These are phyloP conservation scores for Endotricha flammealis DNA, from an alignment of 2,888 invertebrate genomes.

Conservation along the genomic window DNA sequence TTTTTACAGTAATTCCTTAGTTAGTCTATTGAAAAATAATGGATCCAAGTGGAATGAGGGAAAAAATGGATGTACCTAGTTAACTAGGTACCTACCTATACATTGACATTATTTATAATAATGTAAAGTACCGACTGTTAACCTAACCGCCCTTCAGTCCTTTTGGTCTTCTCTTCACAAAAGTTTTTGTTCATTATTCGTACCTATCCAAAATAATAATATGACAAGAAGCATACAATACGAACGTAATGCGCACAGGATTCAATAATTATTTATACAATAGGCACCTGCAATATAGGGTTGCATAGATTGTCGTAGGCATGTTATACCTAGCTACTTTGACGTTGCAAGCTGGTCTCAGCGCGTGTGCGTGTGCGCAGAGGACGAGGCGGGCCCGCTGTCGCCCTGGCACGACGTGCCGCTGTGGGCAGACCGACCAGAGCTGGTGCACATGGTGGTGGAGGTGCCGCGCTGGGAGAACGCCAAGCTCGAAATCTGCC, in stretches of 20 bases:
- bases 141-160: no score
- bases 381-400: slow-evolving; percentile 87
- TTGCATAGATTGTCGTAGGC: neutral
- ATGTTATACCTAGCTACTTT: neutral
- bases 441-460: slow-evolving; percentile 96
- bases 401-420: slow-evolving; percentile 99
- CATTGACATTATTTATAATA: no score
- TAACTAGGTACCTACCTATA: no score
- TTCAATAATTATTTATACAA: no score
- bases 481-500: slow-evolving; percentile 98
- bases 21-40: no score
- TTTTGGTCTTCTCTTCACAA: no score
- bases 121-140: no score
- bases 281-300: no score
- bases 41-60: no score
- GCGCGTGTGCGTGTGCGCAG: slow-evolving; percentile 59
- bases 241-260: no score
- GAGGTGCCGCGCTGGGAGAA: slow-evolving; percentile 99
- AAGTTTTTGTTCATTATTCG: neutral
- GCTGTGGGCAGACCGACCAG: slow-evolving; percentile 86
- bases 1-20: no score
- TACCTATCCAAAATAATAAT: neutral
- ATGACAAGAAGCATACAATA: no score
- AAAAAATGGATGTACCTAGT: neutral
- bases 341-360: neutral